Evolutionary conservation across 2,113 vertebrate genomes (phyloP).

Genomic region (Urocitellus parryii): DNA sequence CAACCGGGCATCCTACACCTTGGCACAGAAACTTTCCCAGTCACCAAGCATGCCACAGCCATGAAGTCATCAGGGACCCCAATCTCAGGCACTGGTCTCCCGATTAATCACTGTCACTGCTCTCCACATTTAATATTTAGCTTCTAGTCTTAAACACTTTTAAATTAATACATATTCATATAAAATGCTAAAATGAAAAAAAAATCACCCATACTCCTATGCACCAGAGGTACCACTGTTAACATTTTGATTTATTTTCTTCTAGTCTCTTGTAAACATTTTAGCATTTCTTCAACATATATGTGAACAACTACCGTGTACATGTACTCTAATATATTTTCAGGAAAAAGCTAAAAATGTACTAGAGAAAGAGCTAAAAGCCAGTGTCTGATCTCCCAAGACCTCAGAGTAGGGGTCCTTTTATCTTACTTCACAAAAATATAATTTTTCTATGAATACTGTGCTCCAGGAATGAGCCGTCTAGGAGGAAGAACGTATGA

Average conservation of each 20-base stretch:
- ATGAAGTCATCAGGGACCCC: too few relatives aligned
- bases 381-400: not conserved
- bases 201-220: not conserved
- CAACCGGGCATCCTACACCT: too few relatives aligned
- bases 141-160: slow-evolving; percentile 45
- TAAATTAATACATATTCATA: not conserved
- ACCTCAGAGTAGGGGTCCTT: not conserved
- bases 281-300: slow-evolving; percentile 53
- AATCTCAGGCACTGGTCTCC: too few relatives aligned
- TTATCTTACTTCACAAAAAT: not conserved
- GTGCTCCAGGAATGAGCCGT: not conserved
- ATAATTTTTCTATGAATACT: slow-evolving; percentile 22
- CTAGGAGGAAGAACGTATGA: not conserved
- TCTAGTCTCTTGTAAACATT: slow-evolving; percentile 13
- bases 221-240: not conserved
- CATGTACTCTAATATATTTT: too few relatives aligned
- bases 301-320: not conserved
- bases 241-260: not conserved
- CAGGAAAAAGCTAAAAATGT: not conserved
- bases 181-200: slow-evolving; percentile 22
- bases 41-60: too few relatives aligned
- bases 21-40: too few relatives aligned
- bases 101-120: too few relatives aligned
- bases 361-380: not conserved
- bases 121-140: not conserved